phyloP scores from a whole-genome alignment of 1,140 invertebrate genomes.

The Dinoponera quadriceps region DNA sequence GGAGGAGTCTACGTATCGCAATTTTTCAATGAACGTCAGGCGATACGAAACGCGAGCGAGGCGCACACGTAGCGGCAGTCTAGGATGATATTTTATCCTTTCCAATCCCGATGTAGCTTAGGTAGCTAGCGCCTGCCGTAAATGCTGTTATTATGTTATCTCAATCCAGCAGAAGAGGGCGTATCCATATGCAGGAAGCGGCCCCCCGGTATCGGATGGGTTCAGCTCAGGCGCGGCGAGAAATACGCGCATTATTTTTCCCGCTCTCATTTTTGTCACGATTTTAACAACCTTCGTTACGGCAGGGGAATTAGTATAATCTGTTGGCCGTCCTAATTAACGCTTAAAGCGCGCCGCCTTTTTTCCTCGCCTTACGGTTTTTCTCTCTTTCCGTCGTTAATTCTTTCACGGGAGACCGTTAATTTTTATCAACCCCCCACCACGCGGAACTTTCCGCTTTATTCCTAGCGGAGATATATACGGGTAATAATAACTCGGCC shows the following conservation, averaged over 20 bases:
- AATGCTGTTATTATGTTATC: constrained; percentile 79
- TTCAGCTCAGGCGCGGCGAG: constrained; percentile 29
- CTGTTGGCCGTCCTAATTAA: constrained; percentile 64
- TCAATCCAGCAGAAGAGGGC: constrained; percentile 74
- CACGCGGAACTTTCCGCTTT: constrained; percentile 36
- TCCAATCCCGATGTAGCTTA: constrained; percentile 71
- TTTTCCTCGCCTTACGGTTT: constrained; percentile 60
- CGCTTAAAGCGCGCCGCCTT: constrained; percentile 59
- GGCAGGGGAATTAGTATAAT: constrained; percentile 67
- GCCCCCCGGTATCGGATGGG: constrained; percentile 52
- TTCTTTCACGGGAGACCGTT: constrained; percentile 54
- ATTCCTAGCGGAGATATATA: constrained; percentile 45
- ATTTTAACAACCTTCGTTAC: constrained; percentile 67
- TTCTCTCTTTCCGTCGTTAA: constrained; percentile 56
- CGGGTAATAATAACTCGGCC: constrained; percentile 39
- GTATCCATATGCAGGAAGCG: constrained; percentile 59
- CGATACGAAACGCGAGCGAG: constrained; percentile 63
- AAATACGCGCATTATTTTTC: constrained; percentile 67
- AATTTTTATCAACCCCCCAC: constrained; percentile 54
- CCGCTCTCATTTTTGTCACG: constrained; percentile 49
- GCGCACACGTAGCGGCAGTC: constrained; percentile 38
- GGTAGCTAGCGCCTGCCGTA: constrained; percentile 69
- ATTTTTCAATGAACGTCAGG: constrained; percentile 42
- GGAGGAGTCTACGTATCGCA: not conserved
- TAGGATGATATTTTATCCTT: constrained; percentile 73